These are phyloP conservation scores for Neocrepidodera transversa DNA, from an alignment of 2,888 invertebrate species.

Conservation along the genomic window DNA sequence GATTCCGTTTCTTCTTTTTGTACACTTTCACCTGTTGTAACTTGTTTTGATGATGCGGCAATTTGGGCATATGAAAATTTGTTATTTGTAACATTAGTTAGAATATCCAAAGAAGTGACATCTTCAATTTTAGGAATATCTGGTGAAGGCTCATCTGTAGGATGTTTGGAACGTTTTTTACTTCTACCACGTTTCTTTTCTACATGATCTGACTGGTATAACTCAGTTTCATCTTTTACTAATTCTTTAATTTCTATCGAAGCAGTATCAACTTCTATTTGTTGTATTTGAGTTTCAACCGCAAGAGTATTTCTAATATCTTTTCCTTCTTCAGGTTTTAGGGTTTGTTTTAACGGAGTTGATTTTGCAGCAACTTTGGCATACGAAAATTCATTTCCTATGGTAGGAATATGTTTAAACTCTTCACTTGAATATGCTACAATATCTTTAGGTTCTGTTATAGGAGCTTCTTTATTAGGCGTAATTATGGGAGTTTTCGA, in stretches of 20 bases:
- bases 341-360: too few relatives aligned
- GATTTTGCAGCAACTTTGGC: too few relatives aligned
- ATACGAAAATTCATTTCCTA: too few relatives aligned
- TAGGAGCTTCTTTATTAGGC: too few relatives aligned
- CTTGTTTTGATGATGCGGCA: not conserved
- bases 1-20: not conserved
- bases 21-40: not conserved
- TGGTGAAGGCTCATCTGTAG: not conserved
- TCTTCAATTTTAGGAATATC: not conserved
- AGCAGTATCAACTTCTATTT: not conserved
- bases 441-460: too few relatives aligned
- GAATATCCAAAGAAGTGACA: not conserved
- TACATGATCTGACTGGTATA: not conserved
- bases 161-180: slow-evolving; percentile 28
- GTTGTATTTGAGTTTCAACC: not conserved
- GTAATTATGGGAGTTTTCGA: slow-evolving; percentile 11
- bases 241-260: too few relatives aligned
- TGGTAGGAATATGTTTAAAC: too few relatives aligned
- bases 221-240: not conserved
- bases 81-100: not conserved
- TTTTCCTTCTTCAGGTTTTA: too few relatives aligned
- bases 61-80: not conserved
- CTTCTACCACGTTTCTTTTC: slow-evolving; percentile 26
- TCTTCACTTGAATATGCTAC: too few relatives aligned
- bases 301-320: too few relatives aligned